phyloP scores from a whole-genome alignment of 2,888 invertebrate species.

The Agrochola lychnidis region DNA sequence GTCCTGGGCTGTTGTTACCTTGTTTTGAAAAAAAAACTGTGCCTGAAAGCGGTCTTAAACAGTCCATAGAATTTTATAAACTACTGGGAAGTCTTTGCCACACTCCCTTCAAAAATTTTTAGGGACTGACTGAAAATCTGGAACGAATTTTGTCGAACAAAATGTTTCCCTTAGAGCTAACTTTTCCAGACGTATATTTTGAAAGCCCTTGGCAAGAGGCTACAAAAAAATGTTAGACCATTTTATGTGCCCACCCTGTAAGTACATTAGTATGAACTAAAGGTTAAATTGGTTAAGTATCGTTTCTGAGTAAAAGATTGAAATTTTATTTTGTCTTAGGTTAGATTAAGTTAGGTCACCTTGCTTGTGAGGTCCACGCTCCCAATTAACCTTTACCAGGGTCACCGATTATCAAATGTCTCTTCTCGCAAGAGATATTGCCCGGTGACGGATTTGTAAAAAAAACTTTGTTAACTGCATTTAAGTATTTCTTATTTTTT shows the following conservation, averaged over 20 bases:
- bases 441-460: neutral
- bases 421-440: neutral
- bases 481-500: neutral
- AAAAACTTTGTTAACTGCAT: neutral
- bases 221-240: too few species aligned
- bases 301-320: neutral
- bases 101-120: neutral
- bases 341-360: conserved; percentile 5
- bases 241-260: too few species aligned
- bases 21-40: neutral
- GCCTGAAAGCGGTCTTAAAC: neutral
- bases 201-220: too few species aligned
- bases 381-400: neutral
- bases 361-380: neutral
- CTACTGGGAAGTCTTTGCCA: neutral
- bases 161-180: neutral
- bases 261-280: neutral
- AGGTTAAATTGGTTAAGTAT: neutral
- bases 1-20: too few species aligned
- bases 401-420: conserved; percentile 1
- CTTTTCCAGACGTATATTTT: too few species aligned
- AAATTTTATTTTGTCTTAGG: conserved; percentile 1
- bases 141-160: neutral
- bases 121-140: neutral
- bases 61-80: neutral